Base-by-base conservation (phyloP, 2,888 invertebrate genomes). In the Priocnemis perturbator region DNA sequence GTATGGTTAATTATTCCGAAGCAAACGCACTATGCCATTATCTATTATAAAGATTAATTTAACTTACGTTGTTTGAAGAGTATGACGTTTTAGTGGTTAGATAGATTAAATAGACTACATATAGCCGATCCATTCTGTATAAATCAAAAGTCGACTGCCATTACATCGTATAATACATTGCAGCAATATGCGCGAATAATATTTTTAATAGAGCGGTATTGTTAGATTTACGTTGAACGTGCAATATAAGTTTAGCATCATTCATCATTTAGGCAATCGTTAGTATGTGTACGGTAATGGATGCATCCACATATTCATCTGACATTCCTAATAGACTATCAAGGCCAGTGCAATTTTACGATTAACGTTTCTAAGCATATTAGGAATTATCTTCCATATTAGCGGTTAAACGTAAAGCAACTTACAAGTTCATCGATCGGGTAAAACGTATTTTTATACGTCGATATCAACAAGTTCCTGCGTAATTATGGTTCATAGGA, bases 361-460 rank as follows among this genome's bases (percentile, higher is more conserved):
- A 37, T 9, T 37, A 37, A 2, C 37, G 37, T 37, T 37, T 37
- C 1, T 37, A 11, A 11, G 11, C 1, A 37, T 11, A 37, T 11
- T 37, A 37, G 37, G 37, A 37, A 37, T 37, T 37, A 37, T 5
- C 7, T 7, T 37, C 37, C 11, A 11, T 7, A 37, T 1, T 37
- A 37, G 14, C 14, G 37, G 2, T 7, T 11, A 68, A 73, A 73
- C 75, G 76, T 72, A 17, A 62, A 44, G 61, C 69, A 74, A 37
- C 76, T 76, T 71, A 71, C 69, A 73, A 84, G 85, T 84, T 85
- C 84, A 69, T 65, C 61, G 64, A 76, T 75, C 83, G 84, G 84
- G 84, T 85, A 76, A 5, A 37, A 37, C 37, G 14, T 37, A 37
- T 37, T 37, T 37, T 37, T 37, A 37, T 37, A 37, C 37, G 37